Conservation (phyloP, 2,888 invertebrate genomes). For the Acleris emargana region DNA sequence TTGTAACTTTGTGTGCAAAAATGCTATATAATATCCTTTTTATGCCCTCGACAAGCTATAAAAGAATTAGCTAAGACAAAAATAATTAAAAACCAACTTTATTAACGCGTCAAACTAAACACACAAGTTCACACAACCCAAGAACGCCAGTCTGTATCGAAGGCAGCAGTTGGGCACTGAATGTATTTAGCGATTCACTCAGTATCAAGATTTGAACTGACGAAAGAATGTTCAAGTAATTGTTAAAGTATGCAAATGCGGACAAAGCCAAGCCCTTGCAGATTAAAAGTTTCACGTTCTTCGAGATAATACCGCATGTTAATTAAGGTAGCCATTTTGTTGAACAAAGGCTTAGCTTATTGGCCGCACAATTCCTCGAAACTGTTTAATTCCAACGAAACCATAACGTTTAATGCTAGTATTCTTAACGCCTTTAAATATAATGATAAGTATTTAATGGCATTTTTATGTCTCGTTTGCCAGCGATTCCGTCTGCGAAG, state of each 20-base stretch:
- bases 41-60: too few relatives aligned
- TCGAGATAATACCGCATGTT: slow-evolving; percentile 59
- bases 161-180: not conserved
- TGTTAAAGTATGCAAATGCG: slow-evolving; percentile 76
- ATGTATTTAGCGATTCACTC: slow-evolving; percentile 28
- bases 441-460: too few relatives aligned
- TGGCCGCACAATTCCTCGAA: not conserved
- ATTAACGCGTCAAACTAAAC: too few relatives aligned
- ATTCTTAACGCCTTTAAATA: too few relatives aligned
- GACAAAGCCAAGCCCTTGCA: slow-evolving; percentile 39
- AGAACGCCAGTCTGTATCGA: not conserved
- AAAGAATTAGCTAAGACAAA: too few relatives aligned
- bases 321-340: slow-evolving; percentile 53
- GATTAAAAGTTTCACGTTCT: slow-evolving; percentile 58
- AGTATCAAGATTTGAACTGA: slow-evolving; percentile 50
- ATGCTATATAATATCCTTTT: too few relatives aligned
- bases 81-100: too few relatives aligned
- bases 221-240: slow-evolving; percentile 74
- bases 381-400: not conserved
- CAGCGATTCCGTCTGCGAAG: too few relatives aligned
- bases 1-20: too few relatives aligned
- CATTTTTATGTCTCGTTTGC: not conserved
- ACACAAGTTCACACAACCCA: too few relatives aligned
- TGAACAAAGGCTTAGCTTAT: slow-evolving; percentile 25
- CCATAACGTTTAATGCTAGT: not conserved